phyloP scores from a whole-genome alignment of 2,113 vertebrate genomes.

The Sterna hirundo region DNA sequence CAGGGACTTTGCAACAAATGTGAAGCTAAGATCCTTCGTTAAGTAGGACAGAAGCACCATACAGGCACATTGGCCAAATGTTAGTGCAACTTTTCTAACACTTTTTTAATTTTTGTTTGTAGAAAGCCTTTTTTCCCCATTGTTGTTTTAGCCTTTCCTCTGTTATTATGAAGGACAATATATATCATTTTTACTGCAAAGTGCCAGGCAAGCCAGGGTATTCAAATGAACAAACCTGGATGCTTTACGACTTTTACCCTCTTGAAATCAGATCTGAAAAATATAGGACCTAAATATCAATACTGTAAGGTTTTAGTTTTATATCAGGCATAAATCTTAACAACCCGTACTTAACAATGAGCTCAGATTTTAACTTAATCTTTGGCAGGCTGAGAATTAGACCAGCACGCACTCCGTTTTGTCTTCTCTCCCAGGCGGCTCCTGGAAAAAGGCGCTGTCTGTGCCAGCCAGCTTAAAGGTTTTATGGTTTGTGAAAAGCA shows the following conservation, averaged over 20 bases:
- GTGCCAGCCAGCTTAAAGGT: conserved; percentile 24
- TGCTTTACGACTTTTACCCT: conserved; percentile 31
- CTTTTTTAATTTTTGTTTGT: background rate
- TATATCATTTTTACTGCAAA: conserved; percentile 62
- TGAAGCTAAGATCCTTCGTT: background rate
- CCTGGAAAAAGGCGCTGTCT: conserved; percentile 43
- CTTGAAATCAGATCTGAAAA: conserved; percentile 65
- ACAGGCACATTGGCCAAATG: background rate
- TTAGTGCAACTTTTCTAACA: background rate
- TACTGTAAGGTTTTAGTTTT: conserved; percentile 53
- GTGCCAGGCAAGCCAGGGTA: conserved; percentile 35
- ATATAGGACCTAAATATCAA: conserved; percentile 58
- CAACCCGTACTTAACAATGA: background rate
- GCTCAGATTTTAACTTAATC: conserved; percentile 55
- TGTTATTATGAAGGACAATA: conserved; percentile 31
- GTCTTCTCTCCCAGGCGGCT: background rate
- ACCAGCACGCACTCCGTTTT: background rate
- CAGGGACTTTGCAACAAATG: background rate
- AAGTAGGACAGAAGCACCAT: background rate
- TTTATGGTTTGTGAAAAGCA: conserved; percentile 50
- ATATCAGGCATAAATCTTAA: conserved; percentile 62
- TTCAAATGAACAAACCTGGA: conserved; percentile 44
- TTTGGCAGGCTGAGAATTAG: conserved; percentile 45
- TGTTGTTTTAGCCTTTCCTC: conserved; percentile 40
- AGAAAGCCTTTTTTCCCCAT: background rate